Evolutionary conservation across 35 echinoderm and acorn worm species (phyloP), one percentile per base, ranked within the genome.

Genomic region (Apostichopus parvimensis): DNA sequence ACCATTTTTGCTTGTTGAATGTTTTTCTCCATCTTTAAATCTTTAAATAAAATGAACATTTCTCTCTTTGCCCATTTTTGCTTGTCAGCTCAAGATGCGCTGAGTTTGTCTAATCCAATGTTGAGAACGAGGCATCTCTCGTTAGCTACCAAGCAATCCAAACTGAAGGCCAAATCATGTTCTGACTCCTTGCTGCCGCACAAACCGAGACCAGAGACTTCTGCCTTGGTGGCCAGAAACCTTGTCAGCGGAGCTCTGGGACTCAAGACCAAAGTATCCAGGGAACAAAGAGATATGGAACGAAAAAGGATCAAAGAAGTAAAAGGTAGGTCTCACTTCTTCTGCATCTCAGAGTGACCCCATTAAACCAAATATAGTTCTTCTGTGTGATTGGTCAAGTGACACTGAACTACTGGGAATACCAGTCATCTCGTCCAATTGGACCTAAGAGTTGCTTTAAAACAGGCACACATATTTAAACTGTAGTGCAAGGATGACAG

Each of bases 271-370:
- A 94, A 91, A 21, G 91, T 93, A 12, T 80, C 80, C 21, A 94
- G 92, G 71, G 97, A 96, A 72, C 87, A 96, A 90, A 92, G 95
- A 88, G 97, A 89, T 23, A 73, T 88, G 57, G 97, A 99, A 60
- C 94, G 88, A 55, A 91, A 93, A 88, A 99, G 94, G 83, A 56
- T 99, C 9, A 99, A 94, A 92, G 88, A 99, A 89, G 97, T 95
- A 3, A 98, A 94, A 98, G 96, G 96, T 98, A 76, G 18, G 9
- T 78, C 15, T 87, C 57, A 45, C 6, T 75, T 20, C 71, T 18
- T 75, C 20, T 73, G 2, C n/a, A 53, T 61, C 26, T 11, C 18
- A 79, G 6, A 58, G 2, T 4, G 34, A 45, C 34, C 34, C 34
- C 3, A 45, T 45, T 45, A 45, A 45, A 45, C 34, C 34, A 45